These are phyloP conservation scores for Cephalopachus bancanus DNA, from an alignment of 2,797 vertebrate species.

Conservation along the genomic window DNA sequence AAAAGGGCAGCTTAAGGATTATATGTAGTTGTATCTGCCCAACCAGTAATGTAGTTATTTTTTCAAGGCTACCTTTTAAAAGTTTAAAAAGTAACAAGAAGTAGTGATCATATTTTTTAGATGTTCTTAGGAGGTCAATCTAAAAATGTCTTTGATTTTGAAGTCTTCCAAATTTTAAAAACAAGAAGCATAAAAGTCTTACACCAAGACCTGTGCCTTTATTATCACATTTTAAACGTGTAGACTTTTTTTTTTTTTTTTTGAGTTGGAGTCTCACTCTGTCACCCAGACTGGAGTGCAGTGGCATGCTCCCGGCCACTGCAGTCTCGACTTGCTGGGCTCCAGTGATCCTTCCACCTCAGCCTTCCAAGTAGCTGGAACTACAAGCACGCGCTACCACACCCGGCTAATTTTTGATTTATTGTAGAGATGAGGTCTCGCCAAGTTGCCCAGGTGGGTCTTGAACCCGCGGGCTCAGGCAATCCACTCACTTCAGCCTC, in stretches of 20 bases:
- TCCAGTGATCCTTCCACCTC: too few species aligned
- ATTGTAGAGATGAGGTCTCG: too few species aligned
- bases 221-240: not conserved
- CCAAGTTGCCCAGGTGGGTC: too few species aligned
- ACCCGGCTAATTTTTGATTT: too few species aligned
- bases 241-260: not conserved
- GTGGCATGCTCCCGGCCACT: too few species aligned
- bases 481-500: too few species aligned
- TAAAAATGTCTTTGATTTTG: not conserved
- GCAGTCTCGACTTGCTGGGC: too few species aligned
- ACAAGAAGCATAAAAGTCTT: not conserved
- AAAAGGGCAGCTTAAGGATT: not conserved
- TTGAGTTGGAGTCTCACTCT: too few species aligned
- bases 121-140: not conserved
- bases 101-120: not conserved
- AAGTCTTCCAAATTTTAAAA: slow-evolving; percentile 6
- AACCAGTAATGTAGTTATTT: not conserved
- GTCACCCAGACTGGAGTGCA: too few species aligned
- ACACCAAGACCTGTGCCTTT: not conserved
- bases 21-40: not conserved
- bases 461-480: too few species aligned
- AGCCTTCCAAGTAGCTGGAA: too few species aligned
- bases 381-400: too few species aligned
- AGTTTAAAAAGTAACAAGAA: not conserved
- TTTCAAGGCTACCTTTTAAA: not conserved